These are phyloP conservation scores for Lagopus leucura DNA, from an alignment of 2,113 vertebrate species.

Conservation along the genomic window DNA sequence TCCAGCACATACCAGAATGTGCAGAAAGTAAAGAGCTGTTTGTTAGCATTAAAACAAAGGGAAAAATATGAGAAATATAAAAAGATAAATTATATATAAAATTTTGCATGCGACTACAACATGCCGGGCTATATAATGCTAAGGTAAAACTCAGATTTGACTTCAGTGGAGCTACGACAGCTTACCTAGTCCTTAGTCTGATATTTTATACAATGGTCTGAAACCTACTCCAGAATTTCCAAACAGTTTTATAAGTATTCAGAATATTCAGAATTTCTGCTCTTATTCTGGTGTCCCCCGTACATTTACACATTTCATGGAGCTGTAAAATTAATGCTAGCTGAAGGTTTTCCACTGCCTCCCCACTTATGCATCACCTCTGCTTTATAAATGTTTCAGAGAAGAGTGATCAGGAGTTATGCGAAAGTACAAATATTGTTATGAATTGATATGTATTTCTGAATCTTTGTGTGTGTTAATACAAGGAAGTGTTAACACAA, in stretches of 20 bases:
- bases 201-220: slow-evolving; percentile 15
- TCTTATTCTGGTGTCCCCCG: not conserved
- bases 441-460: not conserved
- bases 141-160: not conserved
- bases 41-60: not conserved
- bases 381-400: not conserved
- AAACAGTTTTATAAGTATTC: not conserved
- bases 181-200: slow-evolving; percentile 19
- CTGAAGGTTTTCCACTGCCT: not conserved
- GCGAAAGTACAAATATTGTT: not conserved
- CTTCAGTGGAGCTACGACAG: not conserved
- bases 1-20: not conserved
- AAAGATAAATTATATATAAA: slow-evolving; percentile 3
- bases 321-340: not conserved
- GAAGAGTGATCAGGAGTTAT: not conserved
- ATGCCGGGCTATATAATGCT: not conserved
- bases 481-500: not conserved
- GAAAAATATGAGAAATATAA: not conserved
- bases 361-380: not conserved
- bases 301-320: not conserved
- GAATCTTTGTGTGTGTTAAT: not conserved
- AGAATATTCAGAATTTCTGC: not conserved
- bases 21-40: not conserved
- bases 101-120: not conserved
- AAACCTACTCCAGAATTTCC: not conserved